phyloP scores from a whole-genome alignment of 2,888 invertebrate genomes.

The Timema podura region DNA sequence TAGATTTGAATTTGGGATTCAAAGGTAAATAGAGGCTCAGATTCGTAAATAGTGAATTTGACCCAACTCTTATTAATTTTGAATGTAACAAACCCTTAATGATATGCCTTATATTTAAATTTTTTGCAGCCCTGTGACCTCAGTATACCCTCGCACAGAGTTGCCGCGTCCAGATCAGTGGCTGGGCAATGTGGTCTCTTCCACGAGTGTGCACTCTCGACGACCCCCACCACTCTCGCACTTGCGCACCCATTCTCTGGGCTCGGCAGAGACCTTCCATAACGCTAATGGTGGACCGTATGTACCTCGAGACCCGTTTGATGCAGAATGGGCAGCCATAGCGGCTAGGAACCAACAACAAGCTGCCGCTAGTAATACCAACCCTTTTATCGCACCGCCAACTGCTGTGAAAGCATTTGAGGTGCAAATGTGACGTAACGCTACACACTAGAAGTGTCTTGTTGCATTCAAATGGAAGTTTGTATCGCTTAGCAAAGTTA shows the following conservation, averaged over 20 bases:
- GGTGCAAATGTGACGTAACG: constrained; percentile 51
- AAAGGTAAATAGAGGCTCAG: no score
- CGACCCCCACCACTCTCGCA: constrained; percentile 51
- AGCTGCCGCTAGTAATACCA: constrained; percentile 52
- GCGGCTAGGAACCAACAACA: constrained; percentile 45
- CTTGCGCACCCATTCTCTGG: constrained; percentile 52
- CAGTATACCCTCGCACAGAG: constrained; percentile 36
- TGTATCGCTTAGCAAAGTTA: no score
- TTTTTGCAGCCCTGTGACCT: constrained; percentile 41
- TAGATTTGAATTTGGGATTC: no score
- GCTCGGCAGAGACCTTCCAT: constrained; percentile 45
- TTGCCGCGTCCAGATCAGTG: constrained; percentile 80
- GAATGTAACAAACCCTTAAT: not conserved
- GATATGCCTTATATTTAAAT: not conserved
- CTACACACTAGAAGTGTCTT: not conserved
- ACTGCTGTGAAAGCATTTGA: constrained; percentile 55
- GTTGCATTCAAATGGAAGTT: no score
- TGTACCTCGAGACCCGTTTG: constrained; percentile 65
- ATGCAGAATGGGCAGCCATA: constrained; percentile 77
- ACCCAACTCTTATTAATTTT: not conserved
- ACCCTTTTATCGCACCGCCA: constrained; percentile 55
- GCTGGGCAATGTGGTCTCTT: constrained; percentile 59
- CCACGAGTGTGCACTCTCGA: constrained; percentile 36
- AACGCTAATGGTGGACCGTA: constrained; percentile 30
- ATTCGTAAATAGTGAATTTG: no score